Evolutionary conservation across 1,140 invertebrate species (phyloP), one percentile per base, ranked within the genome.

Genomic region (Lineus longissimus): DNA sequence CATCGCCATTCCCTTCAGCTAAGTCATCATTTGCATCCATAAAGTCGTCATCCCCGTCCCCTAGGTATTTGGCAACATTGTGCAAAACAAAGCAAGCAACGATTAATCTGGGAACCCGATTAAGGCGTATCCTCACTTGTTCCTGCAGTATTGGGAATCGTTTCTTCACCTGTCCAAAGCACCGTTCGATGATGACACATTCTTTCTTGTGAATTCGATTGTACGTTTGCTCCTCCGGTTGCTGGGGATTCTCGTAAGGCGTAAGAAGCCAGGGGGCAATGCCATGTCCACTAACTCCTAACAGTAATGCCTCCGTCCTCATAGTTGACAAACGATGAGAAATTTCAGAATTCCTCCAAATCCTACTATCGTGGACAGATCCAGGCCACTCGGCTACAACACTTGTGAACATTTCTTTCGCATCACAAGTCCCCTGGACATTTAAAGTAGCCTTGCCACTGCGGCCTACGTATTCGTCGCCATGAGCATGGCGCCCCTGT

Each of bases 231-330:
- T 51, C n/a, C n/a, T 51, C 47, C 4, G 47, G 47, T 7, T 9
- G n/a, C 9, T 19, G 6, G n/a, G 47, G 47, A 51, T 51, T 27
- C 25, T 51, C n/a, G 47, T 22, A 51, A 22, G 47, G 47, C 6
- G 47, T 51, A 19, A 51, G n/a, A 19, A 51, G 47, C 47, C 47
- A 51, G 47, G 47, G 47, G 47, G 47, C 47, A 51, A 51, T 51
- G 47, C 47, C 47, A 51, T 51, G n/a, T 19, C 47, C 47, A 7
- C n/a, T n/a, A n/a, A 7, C 47, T n/a, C 47, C 47, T 6, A 51
- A n/a, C 6, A 51, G 25, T 27, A 51, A n/a, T 22, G 47, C 47
- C n/a, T 51, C 47, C 9, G 47, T 22, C 25, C 47, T 51, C n/a
- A 27, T 22, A n/a, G n/a, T 51, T 7, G 6, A 7, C 6, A 51